Base-by-base conservation (phyloP, 1,140 invertebrate genomes). In the Drosophila rhopaloa region DNA sequence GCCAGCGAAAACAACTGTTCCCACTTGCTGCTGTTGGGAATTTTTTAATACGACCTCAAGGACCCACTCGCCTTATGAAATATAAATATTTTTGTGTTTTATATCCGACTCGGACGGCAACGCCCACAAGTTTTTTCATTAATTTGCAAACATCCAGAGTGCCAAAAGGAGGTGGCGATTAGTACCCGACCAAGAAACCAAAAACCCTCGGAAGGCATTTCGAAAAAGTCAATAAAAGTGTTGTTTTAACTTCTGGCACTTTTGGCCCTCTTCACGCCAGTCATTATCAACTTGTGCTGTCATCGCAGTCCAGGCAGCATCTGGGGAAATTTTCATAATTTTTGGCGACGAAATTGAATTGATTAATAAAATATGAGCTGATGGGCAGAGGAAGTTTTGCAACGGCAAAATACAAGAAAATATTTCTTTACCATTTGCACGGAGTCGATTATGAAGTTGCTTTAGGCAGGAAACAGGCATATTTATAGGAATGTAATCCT, bases 1-100 rank as follows among this genome's bases (percentile, higher is more conserved):
- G 48, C 51, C 55, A 56, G 44, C 47, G 59, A 60, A 54, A 76
- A 59, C 73, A 47, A 73, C 37, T 60, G 61, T 35, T 73, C 62
- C 56, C 77, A 81, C 57, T 61, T 74, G 80, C 38, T 65, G 38
- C 24, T 40, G 48, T 35, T 51, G 41, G 66, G 59, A 68, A 89
- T 77, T 89, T 88, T 83, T 77, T 89, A 88, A 88, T 88, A 80
- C 79, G 72, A 83, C 84, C 79, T 89, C 84, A 76, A 83, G 84
- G 83, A 89, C 78, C 16, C 55, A 11, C 29, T 46, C 47, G 48
- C 54, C 57, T 76, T 76, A 40, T 68, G 74, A 73, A 88, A 79
- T 46, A 79, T 79, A 79, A 88, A 82, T 71, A 63, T 75, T 78
- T 54, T 59, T 70, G 40, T 68, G 54, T 46, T 72, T 79, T 57